These are phyloP conservation scores for silkworm (Bombyx mori) DNA, from an alignment of 1,140 invertebrate species.

Conservation along the genomic window ASM3026992v2 NC_085119.1:6446001-6446500, in stretches of 20 bases:
- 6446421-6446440: too few species aligned
- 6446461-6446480: too few species aligned
- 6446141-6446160: conserved; percentile 15
- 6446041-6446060: conserved; percentile 3
- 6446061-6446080: conserved; percentile 13
- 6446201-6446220: conserved; percentile 2
- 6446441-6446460: too few species aligned
- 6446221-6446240: conserved; percentile 10
- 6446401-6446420: too few species aligned
- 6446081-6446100: conserved; percentile 10
- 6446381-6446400: too few species aligned
- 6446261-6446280: conserved; percentile 12
- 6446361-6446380: too few species aligned
- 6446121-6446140: conserved; percentile 17
- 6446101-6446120: conserved; percentile 19
- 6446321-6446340: too few species aligned
- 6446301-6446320: too few species aligned
- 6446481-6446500: too few species aligned
- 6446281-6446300: too few species aligned
- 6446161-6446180: conserved; percentile 9
- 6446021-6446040: not conserved
- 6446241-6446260: conserved; percentile 10
- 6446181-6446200: conserved; percentile 16
- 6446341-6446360: too few species aligned
- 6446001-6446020: not conserved